A percentile compares a stretch with the other conserved stretches of the same genome.
These are phyloP conservation scores for Ia io DNA, from an alignment of 2,113 vertebrate species.

Conservation along the genomic window DNA sequence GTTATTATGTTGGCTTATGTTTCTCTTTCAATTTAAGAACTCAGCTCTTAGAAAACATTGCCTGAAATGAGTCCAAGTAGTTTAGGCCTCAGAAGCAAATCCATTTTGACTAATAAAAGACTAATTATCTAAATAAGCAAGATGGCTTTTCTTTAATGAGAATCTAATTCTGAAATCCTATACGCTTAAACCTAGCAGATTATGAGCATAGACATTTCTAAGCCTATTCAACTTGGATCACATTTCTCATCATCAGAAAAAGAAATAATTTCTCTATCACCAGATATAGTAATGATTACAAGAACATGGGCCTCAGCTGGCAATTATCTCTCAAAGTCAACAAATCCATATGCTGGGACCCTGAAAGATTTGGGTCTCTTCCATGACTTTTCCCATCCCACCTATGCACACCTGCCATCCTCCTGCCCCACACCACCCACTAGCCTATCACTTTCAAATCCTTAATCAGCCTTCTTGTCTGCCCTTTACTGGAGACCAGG, in stretches of 20 bases:
- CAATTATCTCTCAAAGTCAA: constrained; percentile 66
- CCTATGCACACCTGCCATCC: neutral
- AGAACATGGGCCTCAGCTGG: constrained; percentile 53
- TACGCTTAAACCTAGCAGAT: constrained; percentile 67
- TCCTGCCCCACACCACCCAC: neutral
- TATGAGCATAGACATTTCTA: constrained; percentile 60
- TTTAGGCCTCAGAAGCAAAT: constrained; percentile 70
- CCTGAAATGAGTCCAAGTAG: constrained; percentile 70
- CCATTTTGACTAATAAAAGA: constrained; percentile 73
- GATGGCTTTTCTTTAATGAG: constrained; percentile 68
- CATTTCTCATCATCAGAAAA: constrained; percentile 68
- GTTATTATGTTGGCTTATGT: constrained; percentile 64
- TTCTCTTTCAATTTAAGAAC: constrained; percentile 70
- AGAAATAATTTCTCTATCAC: constrained; percentile 62
- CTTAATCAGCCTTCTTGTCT: neutral
- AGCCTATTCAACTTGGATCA: constrained; percentile 53
- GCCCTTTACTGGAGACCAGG: constrained; percentile 11
- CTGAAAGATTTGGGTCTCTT: constrained; percentile 14
- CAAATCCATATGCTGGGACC: constrained; percentile 54
- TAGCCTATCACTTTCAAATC: constrained; percentile 18
- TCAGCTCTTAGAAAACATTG: constrained; percentile 68
- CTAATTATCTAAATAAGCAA: constrained; percentile 75
- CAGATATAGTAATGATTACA: constrained; percentile 63
- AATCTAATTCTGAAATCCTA: constrained; percentile 71
- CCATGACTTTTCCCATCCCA: constrained; percentile 30